Evolutionary conservation across 30 jellyfish, hydroid and myxozoan genomes (phyloP).

Genomic region (Sanderia malayensis): DNA sequence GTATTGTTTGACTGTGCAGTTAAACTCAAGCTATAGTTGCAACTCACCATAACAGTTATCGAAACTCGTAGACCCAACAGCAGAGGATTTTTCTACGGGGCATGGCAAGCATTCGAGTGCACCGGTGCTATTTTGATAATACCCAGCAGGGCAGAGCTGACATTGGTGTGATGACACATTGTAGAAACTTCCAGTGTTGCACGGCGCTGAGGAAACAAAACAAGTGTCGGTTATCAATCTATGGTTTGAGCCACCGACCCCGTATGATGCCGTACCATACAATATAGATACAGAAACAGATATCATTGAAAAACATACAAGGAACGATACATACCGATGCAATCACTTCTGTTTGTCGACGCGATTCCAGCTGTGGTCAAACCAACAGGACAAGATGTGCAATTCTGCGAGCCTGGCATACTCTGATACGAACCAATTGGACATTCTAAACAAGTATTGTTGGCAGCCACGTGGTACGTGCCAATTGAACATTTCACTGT

Average conservation of each 20-base stretch:
- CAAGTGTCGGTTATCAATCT: not conserved
- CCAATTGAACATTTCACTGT: too few species aligned
- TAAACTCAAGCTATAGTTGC: too few species aligned
- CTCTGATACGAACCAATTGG: slow-evolving; percentile 77
- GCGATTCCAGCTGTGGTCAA: slow-evolving; percentile 55
- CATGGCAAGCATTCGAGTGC: slow-evolving; percentile 48
- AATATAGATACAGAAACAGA: not conserved
- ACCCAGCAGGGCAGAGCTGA: slow-evolving; percentile 62
- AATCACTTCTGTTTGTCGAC: slow-evolving; percentile 43
- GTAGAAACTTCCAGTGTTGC: slow-evolving; percentile 59
- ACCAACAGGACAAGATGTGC: slow-evolving; percentile 74
- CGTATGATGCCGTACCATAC: not conserved
- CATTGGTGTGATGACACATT: slow-evolving; percentile 33
- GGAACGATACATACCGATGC: slow-evolving; percentile 57
- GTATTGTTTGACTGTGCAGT: too few species aligned
- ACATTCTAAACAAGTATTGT: slow-evolving; percentile 61
- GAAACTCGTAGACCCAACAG: slow-evolving; percentile 27
- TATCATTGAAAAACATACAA: not conserved
- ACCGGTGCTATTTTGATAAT: slow-evolving; percentile 53
- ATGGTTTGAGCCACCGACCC: not conserved
- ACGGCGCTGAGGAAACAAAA: slow-evolving; percentile 11
- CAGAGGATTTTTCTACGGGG: slow-evolving; percentile 36
- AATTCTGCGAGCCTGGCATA: slow-evolving; percentile 39
- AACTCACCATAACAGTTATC: too few species aligned
- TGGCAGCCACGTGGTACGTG: slow-evolving; percentile 51